Base-by-base conservation (phyloP, 2,888 invertebrate species). In the Leptopilina drosophilae region DNA sequence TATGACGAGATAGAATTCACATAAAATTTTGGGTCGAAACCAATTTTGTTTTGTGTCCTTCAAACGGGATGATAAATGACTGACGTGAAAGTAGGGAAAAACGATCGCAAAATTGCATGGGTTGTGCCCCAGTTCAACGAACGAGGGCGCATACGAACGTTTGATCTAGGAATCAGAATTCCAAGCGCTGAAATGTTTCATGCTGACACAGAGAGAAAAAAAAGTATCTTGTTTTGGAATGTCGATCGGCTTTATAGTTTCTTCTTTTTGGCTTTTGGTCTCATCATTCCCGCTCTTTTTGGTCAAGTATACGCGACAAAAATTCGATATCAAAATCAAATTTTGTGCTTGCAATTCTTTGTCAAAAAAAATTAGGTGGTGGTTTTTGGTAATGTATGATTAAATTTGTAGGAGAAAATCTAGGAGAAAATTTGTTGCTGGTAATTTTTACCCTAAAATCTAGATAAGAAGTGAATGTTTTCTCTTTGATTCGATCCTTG, bases 91-190 rank as follows among this genome's bases (percentile, higher is more conserved):
- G 12, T 53, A 5, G 42, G 14, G 12, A 73, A 73, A 73, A 33
- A 33, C 33, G 14, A 69, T 69, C 69, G 26, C 9, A 69, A 69
- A 69, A 8, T 69, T 69, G 49, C 53, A 69, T 33, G 69, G 69
- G 42, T 46, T 49, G 49, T 11, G 33, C 33, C 33, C 8, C 73
- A 56, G 56, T 56, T 73, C 56, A 73, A 40, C 40, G 40, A 56
- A 67, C 33, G 9, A 40, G 53, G 26, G 69, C 69, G 53, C 69
- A 42, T 42, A 49, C 26, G 69, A 20, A 56, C 56, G 56, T 73
- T 73, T 56, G 73, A 73, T 73, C 73, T 73, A 73, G 73, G 73
- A 73, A 73, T 73, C 56, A 73, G 73, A 73, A 73, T 73, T 73
- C 56, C 73, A 53, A 15, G 33, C 69, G 69, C 73, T 56, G 33